Evolutionary conservation across 92 coral and sea anemone genomes (phyloP).

Genomic region (Zoanthus sociatus): DNA sequence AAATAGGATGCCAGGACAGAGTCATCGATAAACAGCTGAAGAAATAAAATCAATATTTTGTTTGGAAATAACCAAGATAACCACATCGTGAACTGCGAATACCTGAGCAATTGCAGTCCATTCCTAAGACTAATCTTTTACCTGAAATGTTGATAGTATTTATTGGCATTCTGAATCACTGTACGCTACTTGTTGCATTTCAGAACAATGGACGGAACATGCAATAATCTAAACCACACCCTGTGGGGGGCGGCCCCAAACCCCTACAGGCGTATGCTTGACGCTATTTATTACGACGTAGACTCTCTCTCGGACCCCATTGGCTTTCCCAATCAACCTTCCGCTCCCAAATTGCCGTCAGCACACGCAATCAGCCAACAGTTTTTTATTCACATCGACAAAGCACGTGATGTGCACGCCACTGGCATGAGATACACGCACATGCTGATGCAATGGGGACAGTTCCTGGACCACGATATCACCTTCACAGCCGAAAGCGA

Average conservation of each 20-base stretch:
- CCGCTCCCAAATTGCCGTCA: slow-evolving; percentile 84
- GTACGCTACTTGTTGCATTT: neutral
- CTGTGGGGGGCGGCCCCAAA: slow-evolving; percentile 94
- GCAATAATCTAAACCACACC: slow-evolving; percentile 87
- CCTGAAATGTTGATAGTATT: too few species aligned
- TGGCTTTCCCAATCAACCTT: slow-evolving; percentile 95
- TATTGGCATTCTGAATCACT: neutral
- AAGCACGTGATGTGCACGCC: slow-evolving; percentile 52
- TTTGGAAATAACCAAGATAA: too few species aligned
- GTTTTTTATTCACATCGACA: slow-evolving; percentile 72
- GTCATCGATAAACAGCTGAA: too few species aligned
- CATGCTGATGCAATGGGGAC: slow-evolving; percentile 99
- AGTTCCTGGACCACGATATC: slow-evolving; percentile 93
- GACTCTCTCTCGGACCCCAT: slow-evolving; percentile 88
- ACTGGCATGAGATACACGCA: slow-evolving; percentile 68
- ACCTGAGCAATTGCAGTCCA: too few species aligned
- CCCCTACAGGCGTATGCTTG: slow-evolving; percentile 81
- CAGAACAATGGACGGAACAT: slow-evolving; percentile 92
- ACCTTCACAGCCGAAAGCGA: slow-evolving; percentile 98
- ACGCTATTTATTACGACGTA: slow-evolving; percentile 83
- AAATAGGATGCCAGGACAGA: too few species aligned
- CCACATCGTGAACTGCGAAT: too few species aligned
- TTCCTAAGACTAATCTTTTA: too few species aligned
- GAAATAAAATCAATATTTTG: too few species aligned
- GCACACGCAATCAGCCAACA: slow-evolving; percentile 86